Base-by-base conservation (phyloP, 2,113 vertebrate species). In the Caranx melampygus region DNA sequence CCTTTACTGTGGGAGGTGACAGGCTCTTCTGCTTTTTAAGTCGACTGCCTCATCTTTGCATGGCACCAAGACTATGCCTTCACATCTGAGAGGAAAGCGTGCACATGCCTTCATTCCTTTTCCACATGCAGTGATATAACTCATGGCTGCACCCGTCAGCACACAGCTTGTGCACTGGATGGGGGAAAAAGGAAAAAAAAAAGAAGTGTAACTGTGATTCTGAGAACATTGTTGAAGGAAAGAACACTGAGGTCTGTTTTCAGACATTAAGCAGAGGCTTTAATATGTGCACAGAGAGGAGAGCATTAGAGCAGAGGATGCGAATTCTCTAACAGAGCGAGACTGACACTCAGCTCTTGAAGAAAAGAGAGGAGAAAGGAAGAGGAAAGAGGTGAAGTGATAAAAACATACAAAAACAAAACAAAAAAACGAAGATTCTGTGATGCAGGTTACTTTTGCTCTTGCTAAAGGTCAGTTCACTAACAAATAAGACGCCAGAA, bases 201-300 rank as follows among this genome's bases (percentile, higher is more conserved):
- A 26, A 49, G 72, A 76, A 65, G 31, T 13, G 16, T 44, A 44
- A 59, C 65, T 49, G 58, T 35, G 72, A 79, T 63, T 76, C 45
- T 61, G 51, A 62, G 75, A 54, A 61, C 65, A 57, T 62, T 82
- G 81, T 70, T 59, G 70, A 72, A 70, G 66, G 78, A 73, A 79
- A 78, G 59, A 58, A 49, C 68, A 34, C 35, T 15, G 64, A 65
- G 61, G 71, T 80, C 59, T 80, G 63, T 73, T 84, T 83, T 83
- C 63, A 81, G 82, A 81, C 81, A 65, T 67, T 77, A 75, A 57
- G 85, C 79, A 85, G 70, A 84, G 51, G 81, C 69, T 73, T 76
- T 75, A 78, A 78, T 75, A 66, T 65, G 61, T 76, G 67, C 77
- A 78, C 16, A 12, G 62, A 64, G 70, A 75, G 44, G 54, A 51